Evolutionary conservation across 1,140 invertebrate genomes (phyloP).

Genomic region (Cyclargus thomasi): DNA sequence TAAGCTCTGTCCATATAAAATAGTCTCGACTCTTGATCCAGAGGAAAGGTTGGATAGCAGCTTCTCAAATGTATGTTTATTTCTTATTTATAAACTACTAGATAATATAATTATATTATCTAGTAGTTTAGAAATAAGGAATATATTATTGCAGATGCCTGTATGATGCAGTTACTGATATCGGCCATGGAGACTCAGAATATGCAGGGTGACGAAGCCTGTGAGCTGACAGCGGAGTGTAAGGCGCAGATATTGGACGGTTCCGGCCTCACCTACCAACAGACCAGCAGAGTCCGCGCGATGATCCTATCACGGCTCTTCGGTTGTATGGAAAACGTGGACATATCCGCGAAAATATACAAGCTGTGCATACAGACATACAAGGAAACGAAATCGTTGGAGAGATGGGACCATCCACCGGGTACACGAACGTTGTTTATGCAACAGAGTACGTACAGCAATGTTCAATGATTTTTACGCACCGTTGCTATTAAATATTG

Average conservation of each 20-base stretch:
- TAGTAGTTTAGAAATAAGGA: too few species aligned
- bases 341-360: conserved; percentile 56
- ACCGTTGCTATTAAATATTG: background rate
- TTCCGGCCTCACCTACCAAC: conserved; percentile 57
- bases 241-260: conserved; percentile 52
- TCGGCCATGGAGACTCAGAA: conserved; percentile 61
- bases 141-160: conserved; percentile 46
- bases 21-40: too few species aligned
- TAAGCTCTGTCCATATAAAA: too few species aligned
- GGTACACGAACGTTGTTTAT: conserved; percentile 63
- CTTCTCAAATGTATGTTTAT: too few species aligned
- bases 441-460: conserved; percentile 54
- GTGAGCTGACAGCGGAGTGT: conserved; percentile 57
- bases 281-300: conserved; percentile 54
- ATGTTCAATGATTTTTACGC: background rate
- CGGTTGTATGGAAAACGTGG: conserved; percentile 57
- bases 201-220: conserved; percentile 44
- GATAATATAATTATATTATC: too few species aligned
- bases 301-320: conserved; percentile 50
- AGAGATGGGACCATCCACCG: conserved; percentile 59
- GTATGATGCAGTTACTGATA: conserved; percentile 62
- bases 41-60: too few species aligned
- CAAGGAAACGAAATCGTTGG: conserved; percentile 62
- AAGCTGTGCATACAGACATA: conserved; percentile 66
- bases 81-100: too few species aligned